Evolutionary conservation across 2,888 invertebrate species (phyloP).

Genomic region (Mimas tiliae): DNA sequence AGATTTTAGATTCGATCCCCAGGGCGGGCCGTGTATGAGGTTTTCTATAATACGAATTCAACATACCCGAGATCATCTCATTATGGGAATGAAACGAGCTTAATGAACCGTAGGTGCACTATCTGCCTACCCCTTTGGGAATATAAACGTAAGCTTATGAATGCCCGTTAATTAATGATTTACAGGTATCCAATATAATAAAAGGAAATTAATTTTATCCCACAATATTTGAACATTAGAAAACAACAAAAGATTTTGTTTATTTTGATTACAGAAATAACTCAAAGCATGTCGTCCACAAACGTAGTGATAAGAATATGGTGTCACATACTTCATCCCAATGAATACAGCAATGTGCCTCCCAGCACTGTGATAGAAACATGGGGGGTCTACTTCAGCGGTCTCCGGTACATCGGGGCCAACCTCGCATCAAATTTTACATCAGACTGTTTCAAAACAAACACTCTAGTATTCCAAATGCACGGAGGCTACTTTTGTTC

Average conservation of each 20-base stretch:
- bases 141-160: too few relatives aligned
- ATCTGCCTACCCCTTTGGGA: too few relatives aligned
- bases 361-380: slow-evolving; percentile 88
- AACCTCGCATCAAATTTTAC: slow-evolving; percentile 88
- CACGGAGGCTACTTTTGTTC: slow-evolving; percentile 94
- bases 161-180: too few relatives aligned
- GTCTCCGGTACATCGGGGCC: slow-evolving; percentile 90
- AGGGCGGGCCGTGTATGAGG: too few relatives aligned
- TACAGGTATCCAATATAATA: not conserved
- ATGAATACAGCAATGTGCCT: slow-evolving; percentile 45
- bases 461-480: slow-evolving; percentile 93
- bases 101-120: too few relatives aligned
- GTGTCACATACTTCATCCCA: slow-evolving; percentile 66
- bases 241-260: not conserved
- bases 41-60: too few relatives aligned
- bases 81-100: too few relatives aligned
- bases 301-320: slow-evolving; percentile 79
- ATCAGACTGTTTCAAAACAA: slow-evolving; percentile 87
- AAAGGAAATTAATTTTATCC: not conserved
- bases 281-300: slow-evolving; percentile 75
- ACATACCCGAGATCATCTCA: too few relatives aligned
- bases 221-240: too few relatives aligned
- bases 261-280: slow-evolving; percentile 67
- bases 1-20: not conserved
- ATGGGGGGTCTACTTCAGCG: slow-evolving; percentile 94